Evolutionary conservation across 2,888 invertebrate genomes (phyloP).

Genomic region (Diogma glabrata): DNA sequence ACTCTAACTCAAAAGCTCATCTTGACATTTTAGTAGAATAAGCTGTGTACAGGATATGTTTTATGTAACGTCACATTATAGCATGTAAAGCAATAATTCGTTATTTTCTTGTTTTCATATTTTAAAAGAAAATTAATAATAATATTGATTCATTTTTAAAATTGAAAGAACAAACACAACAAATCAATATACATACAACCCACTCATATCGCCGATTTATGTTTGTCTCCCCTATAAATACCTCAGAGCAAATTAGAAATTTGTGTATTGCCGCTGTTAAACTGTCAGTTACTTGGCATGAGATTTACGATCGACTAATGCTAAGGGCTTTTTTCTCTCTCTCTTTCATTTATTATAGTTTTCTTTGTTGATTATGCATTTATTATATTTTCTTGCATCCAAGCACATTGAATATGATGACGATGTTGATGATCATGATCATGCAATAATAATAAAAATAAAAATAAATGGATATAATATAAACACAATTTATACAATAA

Average conservation of each 20-base stretch:
- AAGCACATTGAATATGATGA: background rate
- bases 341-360: background rate
- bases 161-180: constrained; percentile 4
- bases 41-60: too few species aligned
- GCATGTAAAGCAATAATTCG: too few species aligned
- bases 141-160: too few species aligned
- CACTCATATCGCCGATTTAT: constrained; percentile 9
- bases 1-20: too few species aligned
- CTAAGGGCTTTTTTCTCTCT: constrained; percentile 4
- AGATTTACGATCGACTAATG: constrained; percentile 4
- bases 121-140: too few species aligned
- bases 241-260: constrained; percentile 5
- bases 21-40: too few species aligned
- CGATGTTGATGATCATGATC: constrained; percentile 5
- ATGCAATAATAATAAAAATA: constrained; percentile 6
- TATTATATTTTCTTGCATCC: too few species aligned
- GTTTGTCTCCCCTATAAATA: constrained; percentile 9
- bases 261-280: constrained; percentile 8
- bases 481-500: too few species aligned
- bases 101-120: too few species aligned
- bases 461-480: too few species aligned
- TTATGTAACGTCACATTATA: too few species aligned
- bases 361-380: background rate
- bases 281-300: background rate
- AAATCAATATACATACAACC: constrained; percentile 6